These are phyloP conservation scores for Ellobius talpinus DNA, from an alignment of 2,113 vertebrate genomes.

Conservation along the genomic window DNA sequence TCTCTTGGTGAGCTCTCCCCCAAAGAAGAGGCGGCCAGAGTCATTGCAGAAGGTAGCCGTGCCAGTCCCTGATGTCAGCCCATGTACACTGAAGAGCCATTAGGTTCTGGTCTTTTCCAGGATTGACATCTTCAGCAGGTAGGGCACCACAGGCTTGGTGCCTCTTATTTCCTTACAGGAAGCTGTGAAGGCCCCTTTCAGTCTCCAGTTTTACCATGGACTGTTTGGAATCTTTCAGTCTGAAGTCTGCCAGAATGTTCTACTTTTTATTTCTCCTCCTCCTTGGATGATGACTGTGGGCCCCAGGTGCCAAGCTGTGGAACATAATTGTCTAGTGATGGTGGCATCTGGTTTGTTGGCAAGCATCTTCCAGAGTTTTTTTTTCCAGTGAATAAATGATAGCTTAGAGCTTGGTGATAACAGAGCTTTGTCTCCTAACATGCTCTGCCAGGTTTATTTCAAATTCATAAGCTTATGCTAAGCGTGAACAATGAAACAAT, in stretches of 20 bases:
- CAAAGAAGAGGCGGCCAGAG: not conserved
- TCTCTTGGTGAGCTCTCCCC: not conserved
- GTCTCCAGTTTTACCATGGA: slow-evolving; percentile 12
- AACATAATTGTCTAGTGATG: slow-evolving; percentile 83
- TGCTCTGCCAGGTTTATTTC: slow-evolving; percentile 85
- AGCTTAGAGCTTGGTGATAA: slow-evolving; percentile 77
- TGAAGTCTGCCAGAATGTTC: slow-evolving; percentile 66
- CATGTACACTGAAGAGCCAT: not conserved
- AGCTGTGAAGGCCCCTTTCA: not conserved
- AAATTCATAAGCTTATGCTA: slow-evolving; percentile 84
- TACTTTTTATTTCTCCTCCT: slow-evolving; percentile 72
- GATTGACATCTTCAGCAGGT: not conserved
- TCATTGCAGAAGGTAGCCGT: not conserved
- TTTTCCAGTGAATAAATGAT: slow-evolving; percentile 73
- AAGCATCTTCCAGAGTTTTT: slow-evolving; percentile 71
- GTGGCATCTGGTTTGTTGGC: slow-evolving; percentile 81
- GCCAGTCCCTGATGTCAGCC: not conserved
- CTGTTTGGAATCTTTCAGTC: slow-evolving; percentile 63
- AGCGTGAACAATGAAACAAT: slow-evolving; percentile 81
- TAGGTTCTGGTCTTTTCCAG: not conserved
- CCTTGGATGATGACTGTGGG: slow-evolving; percentile 74
- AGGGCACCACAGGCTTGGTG: not conserved
- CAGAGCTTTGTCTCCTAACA: slow-evolving; percentile 79
- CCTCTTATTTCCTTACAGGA: not conserved
- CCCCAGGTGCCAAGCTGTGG: slow-evolving; percentile 75